Evolutionary conservation across 1,140 invertebrate species (phyloP).

Genomic region (Neodiprion fabricii): DNA sequence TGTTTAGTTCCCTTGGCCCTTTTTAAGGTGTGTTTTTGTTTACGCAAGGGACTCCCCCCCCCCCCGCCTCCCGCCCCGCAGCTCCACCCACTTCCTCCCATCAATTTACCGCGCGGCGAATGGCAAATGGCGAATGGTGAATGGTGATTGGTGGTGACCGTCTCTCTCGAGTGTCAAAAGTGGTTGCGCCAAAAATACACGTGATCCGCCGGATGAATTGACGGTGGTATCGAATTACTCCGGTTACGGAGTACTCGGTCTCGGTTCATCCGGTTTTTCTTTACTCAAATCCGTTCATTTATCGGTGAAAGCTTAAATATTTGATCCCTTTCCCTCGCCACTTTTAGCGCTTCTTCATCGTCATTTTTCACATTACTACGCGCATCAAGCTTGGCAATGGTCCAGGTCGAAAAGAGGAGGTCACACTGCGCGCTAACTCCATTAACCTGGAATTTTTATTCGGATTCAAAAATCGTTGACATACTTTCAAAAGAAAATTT

Average conservation of each 20-base stretch:
- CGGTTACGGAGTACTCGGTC: neutral
- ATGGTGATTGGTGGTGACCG: slow-evolving; percentile 11
- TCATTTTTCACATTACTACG: slow-evolving; percentile 9
- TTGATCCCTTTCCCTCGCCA: neutral
- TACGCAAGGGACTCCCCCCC: neutral
- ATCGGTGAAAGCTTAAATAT: neutral
- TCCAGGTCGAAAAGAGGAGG: slow-evolving; percentile 12
- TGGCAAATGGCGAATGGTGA: neutral
- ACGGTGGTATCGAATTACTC: slow-evolving; percentile 17
- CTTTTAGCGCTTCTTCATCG: slow-evolving; percentile 1
- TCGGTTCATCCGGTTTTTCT: neutral
- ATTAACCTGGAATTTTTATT: neutral
- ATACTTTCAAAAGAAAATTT: too few relatives aligned
- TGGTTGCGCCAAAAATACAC: slow-evolving; percentile 41
- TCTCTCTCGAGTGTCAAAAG: slow-evolving; percentile 14
- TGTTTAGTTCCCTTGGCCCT: slow-evolving; percentile 15
- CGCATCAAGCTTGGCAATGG: neutral
- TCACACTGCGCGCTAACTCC: neutral
- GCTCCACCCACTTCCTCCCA: neutral
- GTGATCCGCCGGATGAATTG: slow-evolving; percentile 27
- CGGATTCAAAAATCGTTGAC: too few relatives aligned
- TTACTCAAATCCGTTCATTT: neutral
- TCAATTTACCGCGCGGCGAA: slow-evolving; percentile 2
- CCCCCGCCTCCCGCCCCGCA: neutral
- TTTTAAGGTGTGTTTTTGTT: slow-evolving; percentile 29